These are phyloP conservation scores for Aporophyla lueneburgensis DNA, from an alignment of 2,888 invertebrate genomes.

Conservation along the genomic window DNA sequence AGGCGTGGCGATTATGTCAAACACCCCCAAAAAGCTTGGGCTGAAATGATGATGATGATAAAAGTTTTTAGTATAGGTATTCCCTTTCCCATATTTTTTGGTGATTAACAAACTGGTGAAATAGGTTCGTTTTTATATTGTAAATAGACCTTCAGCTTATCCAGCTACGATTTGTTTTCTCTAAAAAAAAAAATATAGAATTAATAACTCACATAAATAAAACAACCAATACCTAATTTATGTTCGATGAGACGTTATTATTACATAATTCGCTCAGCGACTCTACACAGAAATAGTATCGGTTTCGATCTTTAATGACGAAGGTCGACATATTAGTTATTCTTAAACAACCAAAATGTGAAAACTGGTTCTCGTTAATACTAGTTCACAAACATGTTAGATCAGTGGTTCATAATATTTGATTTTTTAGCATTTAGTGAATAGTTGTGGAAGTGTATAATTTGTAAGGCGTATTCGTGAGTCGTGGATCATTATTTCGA, in stretches of 20 bases:
- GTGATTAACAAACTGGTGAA: no score
- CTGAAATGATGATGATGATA: no score
- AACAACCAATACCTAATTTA: no score
- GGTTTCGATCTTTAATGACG: conserved; percentile 3
- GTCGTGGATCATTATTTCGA: not conserved
- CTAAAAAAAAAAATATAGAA: not conserved
- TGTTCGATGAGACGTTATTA: not conserved
- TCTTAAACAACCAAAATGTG: not conserved
- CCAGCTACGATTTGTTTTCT: not conserved
- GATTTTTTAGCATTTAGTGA: conserved; percentile 4
- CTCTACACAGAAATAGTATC: not conserved
- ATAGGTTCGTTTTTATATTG: no score
- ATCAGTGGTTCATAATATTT: not conserved
- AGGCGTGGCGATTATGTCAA: no score
- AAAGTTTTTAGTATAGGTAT: not conserved
- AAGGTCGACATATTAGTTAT: conserved; percentile 9
- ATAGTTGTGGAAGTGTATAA: not conserved
- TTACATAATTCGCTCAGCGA: not conserved
- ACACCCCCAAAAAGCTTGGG: no score
- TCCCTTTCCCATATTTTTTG: not conserved
- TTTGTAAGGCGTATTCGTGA: not conserved
- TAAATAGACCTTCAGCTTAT: not conserved
- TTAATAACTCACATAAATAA: no score
- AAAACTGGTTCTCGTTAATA: conserved; percentile 2
- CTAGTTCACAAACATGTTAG: not conserved